Conservation (phyloP, 2,797 vertebrate species). For the Saxicola maurus region DNA sequence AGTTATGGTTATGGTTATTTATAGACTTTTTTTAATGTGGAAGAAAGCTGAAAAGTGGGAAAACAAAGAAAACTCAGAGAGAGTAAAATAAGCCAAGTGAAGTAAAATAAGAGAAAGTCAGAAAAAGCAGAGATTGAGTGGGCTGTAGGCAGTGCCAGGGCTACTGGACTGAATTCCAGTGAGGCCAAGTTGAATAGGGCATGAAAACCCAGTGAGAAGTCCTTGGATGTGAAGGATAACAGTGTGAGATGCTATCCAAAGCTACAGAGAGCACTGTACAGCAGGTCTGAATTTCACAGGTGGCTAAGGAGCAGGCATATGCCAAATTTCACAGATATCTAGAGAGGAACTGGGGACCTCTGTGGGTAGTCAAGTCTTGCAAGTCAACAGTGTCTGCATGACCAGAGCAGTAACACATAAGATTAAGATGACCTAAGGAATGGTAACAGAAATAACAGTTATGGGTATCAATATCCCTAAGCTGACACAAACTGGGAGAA, state of each 20-base stretch:
- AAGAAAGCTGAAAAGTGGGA: not conserved
- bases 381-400: not conserved
- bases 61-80: not conserved
- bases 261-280: not conserved
- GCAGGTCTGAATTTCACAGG: not conserved
- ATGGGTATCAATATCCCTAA: not conserved
- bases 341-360: not conserved
- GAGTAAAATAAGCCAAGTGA: not conserved
- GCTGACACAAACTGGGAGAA: not conserved
- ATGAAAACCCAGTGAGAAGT: not conserved
- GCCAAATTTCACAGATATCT: not conserved
- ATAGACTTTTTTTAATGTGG: not conserved
- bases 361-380: not conserved
- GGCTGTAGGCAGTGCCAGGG: not conserved
- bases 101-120: not conserved
- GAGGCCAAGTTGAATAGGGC: not conserved
- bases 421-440: not conserved
- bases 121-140: not conserved
- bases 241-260: not conserved
- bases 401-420: not conserved
- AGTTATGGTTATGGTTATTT: not conserved
- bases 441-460: not conserved
- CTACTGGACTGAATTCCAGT: not conserved
- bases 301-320: not conserved
- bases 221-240: not conserved